phyloP scores from a whole-genome alignment of 2,888 invertebrate species.

The Calameuta pallipes region DNA sequence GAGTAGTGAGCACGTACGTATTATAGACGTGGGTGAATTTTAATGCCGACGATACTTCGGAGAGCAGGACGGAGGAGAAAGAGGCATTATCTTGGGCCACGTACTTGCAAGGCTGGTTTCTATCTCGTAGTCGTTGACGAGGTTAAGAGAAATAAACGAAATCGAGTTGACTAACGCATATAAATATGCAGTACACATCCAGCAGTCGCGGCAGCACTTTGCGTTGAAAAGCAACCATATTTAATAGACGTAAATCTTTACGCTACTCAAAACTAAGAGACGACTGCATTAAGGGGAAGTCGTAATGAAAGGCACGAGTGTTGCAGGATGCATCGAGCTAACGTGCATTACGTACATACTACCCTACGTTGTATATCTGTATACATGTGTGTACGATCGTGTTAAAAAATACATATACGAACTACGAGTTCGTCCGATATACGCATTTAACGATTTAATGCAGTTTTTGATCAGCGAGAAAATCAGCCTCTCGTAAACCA shows the following conservation, averaged over 20 bases:
- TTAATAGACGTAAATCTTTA: constrained; percentile 45
- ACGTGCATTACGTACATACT: too few species aligned
- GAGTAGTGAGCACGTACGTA: too few species aligned
- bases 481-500: too few species aligned
- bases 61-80: too few species aligned
- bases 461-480: too few species aligned
- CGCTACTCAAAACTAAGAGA: constrained; percentile 4
- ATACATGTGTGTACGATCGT: too few species aligned
- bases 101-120: not conserved
- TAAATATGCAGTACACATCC: not conserved
- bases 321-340: not conserved
- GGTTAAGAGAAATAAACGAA: not conserved
- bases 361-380: too few species aligned
- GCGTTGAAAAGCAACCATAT: constrained; percentile 46
- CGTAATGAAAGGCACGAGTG: constrained; percentile 16
- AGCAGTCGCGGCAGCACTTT: constrained; percentile 24
- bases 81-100: not conserved
- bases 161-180: not conserved
- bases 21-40: too few species aligned
- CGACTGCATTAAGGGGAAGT: constrained; percentile 25
- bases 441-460: too few species aligned
- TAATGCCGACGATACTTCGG: too few species aligned
- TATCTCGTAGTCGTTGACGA: not conserved
- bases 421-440: too few species aligned
- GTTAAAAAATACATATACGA: too few species aligned